A percentile compares a stretch with the other conserved stretches of the same genome.
Conservation (phyloP, 2,888 invertebrate species). For the Diplazon laetatorius region DNA sequence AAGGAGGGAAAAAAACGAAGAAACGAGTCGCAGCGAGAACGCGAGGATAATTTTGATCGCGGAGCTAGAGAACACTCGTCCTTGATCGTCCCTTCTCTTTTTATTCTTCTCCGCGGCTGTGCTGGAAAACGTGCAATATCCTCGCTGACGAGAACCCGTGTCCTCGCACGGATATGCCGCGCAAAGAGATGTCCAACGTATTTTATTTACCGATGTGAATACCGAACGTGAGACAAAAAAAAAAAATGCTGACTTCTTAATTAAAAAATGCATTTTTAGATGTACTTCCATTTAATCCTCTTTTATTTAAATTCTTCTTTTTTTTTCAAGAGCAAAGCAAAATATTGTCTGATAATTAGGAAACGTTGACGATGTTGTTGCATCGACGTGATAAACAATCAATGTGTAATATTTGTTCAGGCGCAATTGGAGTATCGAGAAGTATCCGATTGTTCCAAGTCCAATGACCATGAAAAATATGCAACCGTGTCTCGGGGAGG, state of each 20-base stretch:
- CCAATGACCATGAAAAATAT: conserved; percentile 62
- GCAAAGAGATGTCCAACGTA: conserved; percentile 34
- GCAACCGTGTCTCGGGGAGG: conserved; percentile 56
- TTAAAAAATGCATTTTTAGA: conserved; percentile 1
- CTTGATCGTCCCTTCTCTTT: conserved; percentile 64
- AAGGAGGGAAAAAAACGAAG: conserved; percentile 35
- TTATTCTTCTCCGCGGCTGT: conserved; percentile 50
- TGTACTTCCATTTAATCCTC: neutral
- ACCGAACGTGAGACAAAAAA: conserved; percentile 32
- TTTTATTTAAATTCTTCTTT: neutral
- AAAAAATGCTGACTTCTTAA: conserved; percentile 21
- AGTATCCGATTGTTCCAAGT: conserved; percentile 53
- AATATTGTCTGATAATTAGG: neutral
- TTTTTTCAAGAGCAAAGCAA: too few relatives aligned
- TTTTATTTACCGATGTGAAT: conserved; percentile 22
- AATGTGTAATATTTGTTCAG: conserved; percentile 8
- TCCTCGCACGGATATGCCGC: conserved; percentile 54
- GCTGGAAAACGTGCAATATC: conserved; percentile 32
- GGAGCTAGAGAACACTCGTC: conserved; percentile 61
- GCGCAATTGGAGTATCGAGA: conserved; percentile 48
- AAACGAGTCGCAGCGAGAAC: conserved; percentile 55
- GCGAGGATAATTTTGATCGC: conserved; percentile 63
- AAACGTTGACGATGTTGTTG: neutral
- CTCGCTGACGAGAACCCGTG: conserved; percentile 45
- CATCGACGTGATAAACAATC: neutral